Conservation (phyloP, 2,888 invertebrate species). For the Drosophila suboccidentalis region DNA sequence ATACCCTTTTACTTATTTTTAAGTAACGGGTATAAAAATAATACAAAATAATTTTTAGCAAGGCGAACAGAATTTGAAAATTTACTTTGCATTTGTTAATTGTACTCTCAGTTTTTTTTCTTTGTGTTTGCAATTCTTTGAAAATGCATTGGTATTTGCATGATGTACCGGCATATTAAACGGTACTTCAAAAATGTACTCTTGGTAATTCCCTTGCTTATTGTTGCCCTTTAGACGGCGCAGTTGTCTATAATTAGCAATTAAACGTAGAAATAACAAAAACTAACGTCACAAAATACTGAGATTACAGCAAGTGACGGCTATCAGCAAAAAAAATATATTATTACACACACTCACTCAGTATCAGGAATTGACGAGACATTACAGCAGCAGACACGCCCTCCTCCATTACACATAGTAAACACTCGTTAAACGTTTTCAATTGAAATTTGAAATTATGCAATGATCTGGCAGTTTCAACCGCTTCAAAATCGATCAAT, state of each 20-base stretch:
- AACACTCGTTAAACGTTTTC: background rate
- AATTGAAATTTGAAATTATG: slow-evolving; percentile 1
- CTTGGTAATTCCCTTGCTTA: background rate
- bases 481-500: background rate
- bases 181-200: background rate
- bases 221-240: slow-evolving; percentile 24
- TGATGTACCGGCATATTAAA: background rate
- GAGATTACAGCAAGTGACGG: slow-evolving; percentile 25
- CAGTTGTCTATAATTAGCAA: slow-evolving; percentile 30
- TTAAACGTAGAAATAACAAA: slow-evolving; percentile 29
- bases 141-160: background rate
- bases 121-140: background rate
- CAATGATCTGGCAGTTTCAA: background rate
- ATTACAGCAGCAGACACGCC: slow-evolving; percentile 22
- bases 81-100: too few relatives aligned
- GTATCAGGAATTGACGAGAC: slow-evolving; percentile 27
- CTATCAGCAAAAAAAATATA: slow-evolving; percentile 37
- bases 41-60: too few relatives aligned
- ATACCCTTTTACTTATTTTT: too few relatives aligned
- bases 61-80: too few relatives aligned
- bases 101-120: too few relatives aligned
- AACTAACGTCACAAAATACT: slow-evolving; percentile 46
- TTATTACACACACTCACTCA: slow-evolving; percentile 8
- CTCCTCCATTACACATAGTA: background rate
- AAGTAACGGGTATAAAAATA: too few relatives aligned